Base-by-base conservation (phyloP, 2,113 vertebrate genomes). In the Ivindomyrus marchei region DNA sequence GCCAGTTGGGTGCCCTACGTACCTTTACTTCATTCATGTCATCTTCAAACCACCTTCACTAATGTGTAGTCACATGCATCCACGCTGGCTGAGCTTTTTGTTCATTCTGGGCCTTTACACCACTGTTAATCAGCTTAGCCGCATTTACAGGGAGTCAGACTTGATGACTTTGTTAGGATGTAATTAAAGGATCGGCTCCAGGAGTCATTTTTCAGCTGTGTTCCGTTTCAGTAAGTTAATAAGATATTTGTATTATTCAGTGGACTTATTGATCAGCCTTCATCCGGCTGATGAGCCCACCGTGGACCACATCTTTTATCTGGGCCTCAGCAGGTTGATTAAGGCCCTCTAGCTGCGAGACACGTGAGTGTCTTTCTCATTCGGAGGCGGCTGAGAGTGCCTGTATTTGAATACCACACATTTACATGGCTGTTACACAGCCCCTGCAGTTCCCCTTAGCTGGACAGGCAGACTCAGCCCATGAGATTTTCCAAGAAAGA, bases 191-290 rank as follows among this genome's bases (percentile, higher is more conserved):
- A 42, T 80, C 13, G 5, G 31, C 7, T 80, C 74, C 31, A 80
- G 36, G 74, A 80, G 74, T 80, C 15, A 80, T 80, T 80, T 80
- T 80, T 80, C 36, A 42, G 17, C 13, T 19, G 36, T 80, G 74
- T 42, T 42, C 74, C 15, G 9, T 80, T 42, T 42, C 74, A 39
- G 36, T 80, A n/a, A 80, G 36, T 80, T 80, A 80, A 80, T 80
- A 80, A 80, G 74, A 80, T 80, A 80, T 42, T 80, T 80, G 36
- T 80, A 80, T 80, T 80, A 80, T 80, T 80, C 36, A 39, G 74
- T 19, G 74, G n/a, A 19, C 74, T 80, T 80, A 80, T 80, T 80
- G 74, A 80, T 19, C 74, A 42, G 36, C 66, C n/a, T 27, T 70
- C 9, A 70, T 1, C 10, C 3, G 1, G 11, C 27, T 70, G 66